These are phyloP conservation scores for Eupeodes luniger DNA, from an alignment of 2,888 invertebrate species.

Conservation along the genomic window DNA sequence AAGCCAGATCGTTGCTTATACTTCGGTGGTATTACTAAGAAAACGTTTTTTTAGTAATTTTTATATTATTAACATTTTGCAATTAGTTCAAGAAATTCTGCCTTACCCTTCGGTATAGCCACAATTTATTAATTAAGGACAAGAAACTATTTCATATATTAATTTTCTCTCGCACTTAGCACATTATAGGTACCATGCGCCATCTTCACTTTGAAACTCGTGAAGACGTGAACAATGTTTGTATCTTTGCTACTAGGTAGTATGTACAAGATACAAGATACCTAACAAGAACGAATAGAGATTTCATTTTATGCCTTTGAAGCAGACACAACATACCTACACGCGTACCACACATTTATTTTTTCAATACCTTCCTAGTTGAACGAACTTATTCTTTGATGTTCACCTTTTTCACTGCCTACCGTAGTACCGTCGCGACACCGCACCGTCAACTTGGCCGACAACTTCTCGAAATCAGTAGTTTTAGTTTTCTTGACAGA, in stretches of 20 bases:
- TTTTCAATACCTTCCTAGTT: constrained; percentile 70
- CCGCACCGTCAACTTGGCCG: not conserved
- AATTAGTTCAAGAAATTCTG: too few species aligned
- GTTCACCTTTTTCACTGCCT: not conserved
- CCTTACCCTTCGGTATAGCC: too few species aligned
- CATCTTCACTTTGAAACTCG: constrained; percentile 23
- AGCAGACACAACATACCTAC: constrained; percentile 68
- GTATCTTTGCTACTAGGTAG: constrained; percentile 30
- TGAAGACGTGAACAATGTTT: constrained; percentile 35
- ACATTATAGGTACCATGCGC: constrained; percentile 29
- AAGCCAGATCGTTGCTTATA: too few species aligned
- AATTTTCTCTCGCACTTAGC: not conserved
- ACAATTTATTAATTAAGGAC: not conserved
- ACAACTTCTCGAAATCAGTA: constrained; percentile 4
- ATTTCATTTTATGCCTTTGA: constrained; percentile 63
- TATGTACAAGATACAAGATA: not conserved
- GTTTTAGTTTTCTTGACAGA: constrained; percentile 32
- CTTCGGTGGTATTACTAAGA: too few species aligned
- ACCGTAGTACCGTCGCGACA: not conserved
- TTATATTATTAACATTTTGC: too few species aligned
- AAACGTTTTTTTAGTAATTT: too few species aligned
- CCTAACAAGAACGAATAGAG: constrained; percentile 53
- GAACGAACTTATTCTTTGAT: constrained; percentile 65
- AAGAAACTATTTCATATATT: not conserved
- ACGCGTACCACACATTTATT: constrained; percentile 69